Conservation (phyloP, 2,797 vertebrate genomes). For the Coreius guichenoti region DNA sequence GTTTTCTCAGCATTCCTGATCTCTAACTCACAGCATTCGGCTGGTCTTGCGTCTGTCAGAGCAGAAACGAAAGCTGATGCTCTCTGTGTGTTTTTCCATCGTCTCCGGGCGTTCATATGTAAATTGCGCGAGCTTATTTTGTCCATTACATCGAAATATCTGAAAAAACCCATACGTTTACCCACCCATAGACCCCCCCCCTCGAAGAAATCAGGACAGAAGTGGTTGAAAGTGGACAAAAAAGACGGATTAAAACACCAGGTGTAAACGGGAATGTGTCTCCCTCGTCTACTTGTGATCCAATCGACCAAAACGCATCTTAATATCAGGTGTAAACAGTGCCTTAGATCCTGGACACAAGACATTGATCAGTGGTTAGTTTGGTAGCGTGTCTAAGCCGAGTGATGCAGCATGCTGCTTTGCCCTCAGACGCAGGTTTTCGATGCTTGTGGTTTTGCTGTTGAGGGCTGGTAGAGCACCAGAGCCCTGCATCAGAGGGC, state of each 20-base stretch:
- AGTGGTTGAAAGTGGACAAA: background rate
- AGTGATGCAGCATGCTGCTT: conserved; percentile 97
- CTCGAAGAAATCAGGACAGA: background rate
- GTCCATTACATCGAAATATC: background rate
- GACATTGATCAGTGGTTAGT: conserved; percentile 76
- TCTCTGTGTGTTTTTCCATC: rapidly evolving
- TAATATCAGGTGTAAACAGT: background rate
- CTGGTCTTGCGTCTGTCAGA: background rate
- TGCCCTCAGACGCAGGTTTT: conserved; percentile 95
- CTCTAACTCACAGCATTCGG: background rate
- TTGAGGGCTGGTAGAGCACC: conserved; percentile 85
- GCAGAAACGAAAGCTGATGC: background rate
- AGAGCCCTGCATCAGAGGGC: conserved; percentile 87
- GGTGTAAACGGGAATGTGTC: background rate
- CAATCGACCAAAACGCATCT: background rate
- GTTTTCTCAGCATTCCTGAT: no score
- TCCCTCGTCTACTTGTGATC: background rate
- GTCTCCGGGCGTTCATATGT: background rate
- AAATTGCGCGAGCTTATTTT: background rate
- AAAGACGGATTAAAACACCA: background rate
- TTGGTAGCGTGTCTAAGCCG: conserved; percentile 93
- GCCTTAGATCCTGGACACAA: conserved; percentile 11
- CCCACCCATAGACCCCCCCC: background rate
- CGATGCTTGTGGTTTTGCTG: conserved; percentile 99
- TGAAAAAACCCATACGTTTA: background rate